Percentiles rank a stretch among this genome's conserved stretches.
Conservation (phyloP, 2,888 invertebrate species). For the Drosophila aldrichi region DNA sequence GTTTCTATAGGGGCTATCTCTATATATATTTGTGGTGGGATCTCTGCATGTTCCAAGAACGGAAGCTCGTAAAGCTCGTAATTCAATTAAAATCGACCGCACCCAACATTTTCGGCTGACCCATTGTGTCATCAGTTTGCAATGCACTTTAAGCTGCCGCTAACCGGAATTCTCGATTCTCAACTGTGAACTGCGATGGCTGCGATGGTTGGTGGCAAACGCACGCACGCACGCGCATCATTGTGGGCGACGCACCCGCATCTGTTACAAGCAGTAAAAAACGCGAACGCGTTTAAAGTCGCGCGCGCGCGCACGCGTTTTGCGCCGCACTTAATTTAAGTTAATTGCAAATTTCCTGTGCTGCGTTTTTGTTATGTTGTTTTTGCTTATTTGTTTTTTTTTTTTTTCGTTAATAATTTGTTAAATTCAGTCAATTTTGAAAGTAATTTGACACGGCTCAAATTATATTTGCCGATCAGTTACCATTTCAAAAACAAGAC, state of each 20-base stretch:
- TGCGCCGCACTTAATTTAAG: conserved; percentile 43
- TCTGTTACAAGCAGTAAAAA: neutral
- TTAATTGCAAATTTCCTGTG: conserved; percentile 70
- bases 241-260: conserved; percentile 34
- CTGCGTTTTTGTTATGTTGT: neutral
- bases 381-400: neutral
- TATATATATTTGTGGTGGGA: neutral
- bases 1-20: neutral
- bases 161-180: neutral
- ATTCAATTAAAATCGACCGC: conserved; percentile 42
- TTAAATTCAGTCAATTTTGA: conserved; percentile 65
- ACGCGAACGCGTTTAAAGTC: conserved; percentile 28
- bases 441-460: conserved; percentile 72
- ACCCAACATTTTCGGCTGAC: conserved; percentile 33
- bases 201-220: neutral
- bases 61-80: conserved; percentile 3
- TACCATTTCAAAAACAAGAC: conserved; percentile 44
- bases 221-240: conserved; percentile 13
- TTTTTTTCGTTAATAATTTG: conserved; percentile 44
- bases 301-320: conserved; percentile 25
- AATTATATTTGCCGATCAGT: conserved; percentile 57
- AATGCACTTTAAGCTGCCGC: conserved; percentile 31
- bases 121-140: conserved; percentile 14
- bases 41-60: conserved; percentile 10
- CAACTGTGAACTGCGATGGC: no score